Evolutionary conservation across 53 echinoderm and acorn worm genomes (phyloP).

Genomic region (Crossaster papposus): DNA sequence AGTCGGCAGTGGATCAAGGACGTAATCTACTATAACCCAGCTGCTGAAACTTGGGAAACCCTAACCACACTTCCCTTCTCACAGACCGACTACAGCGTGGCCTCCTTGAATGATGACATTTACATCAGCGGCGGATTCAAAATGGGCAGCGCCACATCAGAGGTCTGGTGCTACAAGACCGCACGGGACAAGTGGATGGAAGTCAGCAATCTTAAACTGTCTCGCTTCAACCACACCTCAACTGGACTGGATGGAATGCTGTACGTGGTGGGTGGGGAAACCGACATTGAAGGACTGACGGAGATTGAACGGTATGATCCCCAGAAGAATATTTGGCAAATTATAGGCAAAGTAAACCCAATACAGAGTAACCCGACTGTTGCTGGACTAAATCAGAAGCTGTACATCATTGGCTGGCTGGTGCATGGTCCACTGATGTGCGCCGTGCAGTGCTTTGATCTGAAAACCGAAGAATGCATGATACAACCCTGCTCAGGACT

Average conservation of each 20-base stretch:
- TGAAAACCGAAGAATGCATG: slow-evolving; percentile 71
- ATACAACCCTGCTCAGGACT: slow-evolving; percentile 74
- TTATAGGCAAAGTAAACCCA: slow-evolving; percentile 58
- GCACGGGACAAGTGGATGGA: slow-evolving; percentile 60
- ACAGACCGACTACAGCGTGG: slow-evolving; percentile 80
- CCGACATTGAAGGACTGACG: slow-evolving; percentile 58
- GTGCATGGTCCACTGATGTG: slow-evolving; percentile 70
- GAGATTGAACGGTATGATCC: slow-evolving; percentile 76
- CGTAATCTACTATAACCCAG: slow-evolving; percentile 69
- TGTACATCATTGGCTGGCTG: slow-evolving; percentile 84
- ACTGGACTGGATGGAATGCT: slow-evolving; percentile 62
- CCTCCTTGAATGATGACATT: slow-evolving; percentile 67
- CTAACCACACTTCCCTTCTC: slow-evolving; percentile 76
- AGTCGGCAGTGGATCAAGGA: slow-evolving; percentile 71
- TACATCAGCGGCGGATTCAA: slow-evolving; percentile 79
- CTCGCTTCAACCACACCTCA: slow-evolving; percentile 81
- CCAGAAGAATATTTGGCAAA: slow-evolving; percentile 53
- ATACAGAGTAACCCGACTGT: slow-evolving; percentile 69
- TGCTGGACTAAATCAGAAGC: slow-evolving; percentile 62
- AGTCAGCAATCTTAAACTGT: slow-evolving; percentile 39
- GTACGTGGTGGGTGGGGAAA: slow-evolving; percentile 82
- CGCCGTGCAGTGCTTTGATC: slow-evolving; percentile 80
- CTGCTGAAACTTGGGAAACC: slow-evolving; percentile 61
- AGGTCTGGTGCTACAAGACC: slow-evolving; percentile 77
- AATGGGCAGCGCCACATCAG: slow-evolving; percentile 51